A percentile compares a stretch with the other conserved stretches of the same genome.
Conservation (phyloP, 2,888 invertebrate species). For the Beris morrisii region DNA sequence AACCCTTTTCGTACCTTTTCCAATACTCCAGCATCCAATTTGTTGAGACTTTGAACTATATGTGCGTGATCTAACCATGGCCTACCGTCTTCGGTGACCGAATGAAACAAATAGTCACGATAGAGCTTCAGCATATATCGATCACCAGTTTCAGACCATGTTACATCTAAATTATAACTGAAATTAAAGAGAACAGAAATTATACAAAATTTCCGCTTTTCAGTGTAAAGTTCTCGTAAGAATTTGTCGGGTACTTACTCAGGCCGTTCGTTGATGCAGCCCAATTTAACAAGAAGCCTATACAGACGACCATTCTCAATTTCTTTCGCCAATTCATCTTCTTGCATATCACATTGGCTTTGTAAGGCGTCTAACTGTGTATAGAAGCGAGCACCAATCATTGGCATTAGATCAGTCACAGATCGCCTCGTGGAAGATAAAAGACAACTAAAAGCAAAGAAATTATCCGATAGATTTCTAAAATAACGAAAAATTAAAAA, state of each 20-base stretch:
- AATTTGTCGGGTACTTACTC: slow-evolving; percentile 66
- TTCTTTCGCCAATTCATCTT: slow-evolving; percentile 89
- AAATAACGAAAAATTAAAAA: neutral
- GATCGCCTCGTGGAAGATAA: slow-evolving; percentile 70
- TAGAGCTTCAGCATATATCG: slow-evolving; percentile 97
- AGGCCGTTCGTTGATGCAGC: slow-evolving; percentile 92
- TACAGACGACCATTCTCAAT: slow-evolving; percentile 93
- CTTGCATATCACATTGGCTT: slow-evolving; percentile 83
- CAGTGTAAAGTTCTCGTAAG: neutral
- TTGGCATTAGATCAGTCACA: slow-evolving; percentile 97
- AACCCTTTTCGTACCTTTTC: slow-evolving; percentile 65
- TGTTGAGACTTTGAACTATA: slow-evolving; percentile 90
- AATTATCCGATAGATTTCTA: slow-evolving; percentile 3
- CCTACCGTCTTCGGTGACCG: slow-evolving; percentile 86
- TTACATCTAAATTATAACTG: slow-evolving; percentile 86
- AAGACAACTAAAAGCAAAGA: slow-evolving; percentile 65
- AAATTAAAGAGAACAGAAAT: slow-evolving; percentile 30
- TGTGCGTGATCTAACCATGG: slow-evolving; percentile 98
- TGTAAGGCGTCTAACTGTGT: slow-evolving; percentile 91
- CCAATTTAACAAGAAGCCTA: slow-evolving; percentile 86
- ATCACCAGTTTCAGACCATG: slow-evolving; percentile 98
- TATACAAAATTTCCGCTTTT: slow-evolving; percentile 4
- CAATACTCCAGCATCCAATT: slow-evolving; percentile 79
- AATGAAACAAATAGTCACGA: slow-evolving; percentile 96
- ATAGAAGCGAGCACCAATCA: slow-evolving; percentile 97